Evolutionary conservation across 1,140 invertebrate species (phyloP).

Genomic region (silkworm (Bombyx mori)): DNA sequence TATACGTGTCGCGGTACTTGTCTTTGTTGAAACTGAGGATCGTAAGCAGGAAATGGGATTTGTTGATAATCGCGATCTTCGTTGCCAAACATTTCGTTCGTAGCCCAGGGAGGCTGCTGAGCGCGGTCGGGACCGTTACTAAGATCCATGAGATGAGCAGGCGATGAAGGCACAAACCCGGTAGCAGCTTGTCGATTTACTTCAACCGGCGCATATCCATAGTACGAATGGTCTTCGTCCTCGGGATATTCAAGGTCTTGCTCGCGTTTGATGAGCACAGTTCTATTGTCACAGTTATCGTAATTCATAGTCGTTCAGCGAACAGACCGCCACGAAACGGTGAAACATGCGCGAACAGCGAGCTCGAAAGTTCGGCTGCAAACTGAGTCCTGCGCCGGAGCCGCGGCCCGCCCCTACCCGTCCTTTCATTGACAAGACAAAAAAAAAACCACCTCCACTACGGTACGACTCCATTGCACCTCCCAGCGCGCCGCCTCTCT

Average conservation of each 20-base stretch:
- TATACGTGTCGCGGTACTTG: conserved; percentile 41
- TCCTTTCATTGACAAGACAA: conserved; percentile 66
- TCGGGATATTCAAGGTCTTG: conserved; percentile 42
- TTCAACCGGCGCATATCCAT: conserved; percentile 44
- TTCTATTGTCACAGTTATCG: conserved; percentile 42
- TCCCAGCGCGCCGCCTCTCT: conserved; percentile 50
- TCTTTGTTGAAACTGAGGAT: conserved; percentile 40
- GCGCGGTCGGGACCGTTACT: conserved; percentile 45
- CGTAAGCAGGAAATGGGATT: conserved; percentile 33
- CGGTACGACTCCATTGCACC: conserved; percentile 30
- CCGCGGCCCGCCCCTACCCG: conserved; percentile 47
- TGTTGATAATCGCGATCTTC: conserved; percentile 49
- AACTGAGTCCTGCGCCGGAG: conserved; percentile 32
- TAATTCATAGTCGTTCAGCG: conserved; percentile 47
- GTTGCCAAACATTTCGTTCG: conserved; percentile 33
- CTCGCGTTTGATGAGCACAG: conserved; percentile 55
- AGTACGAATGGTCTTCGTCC: conserved; percentile 44
- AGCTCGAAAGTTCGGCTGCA: conserved; percentile 20
- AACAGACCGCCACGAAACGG: conserved; percentile 9
- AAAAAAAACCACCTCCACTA: conserved; percentile 56
- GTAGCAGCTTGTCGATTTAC: conserved; percentile 43
- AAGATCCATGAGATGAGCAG: conserved; percentile 57
- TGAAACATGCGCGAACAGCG: conserved; percentile 35
- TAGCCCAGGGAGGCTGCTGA: conserved; percentile 34
- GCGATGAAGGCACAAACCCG: conserved; percentile 50